Percentiles rank a stretch among this genome's conserved stretches.
These are phyloP conservation scores for Nemurella pictetii DNA, from an alignment of 2,888 invertebrate species.

Conservation along the genomic window DNA sequence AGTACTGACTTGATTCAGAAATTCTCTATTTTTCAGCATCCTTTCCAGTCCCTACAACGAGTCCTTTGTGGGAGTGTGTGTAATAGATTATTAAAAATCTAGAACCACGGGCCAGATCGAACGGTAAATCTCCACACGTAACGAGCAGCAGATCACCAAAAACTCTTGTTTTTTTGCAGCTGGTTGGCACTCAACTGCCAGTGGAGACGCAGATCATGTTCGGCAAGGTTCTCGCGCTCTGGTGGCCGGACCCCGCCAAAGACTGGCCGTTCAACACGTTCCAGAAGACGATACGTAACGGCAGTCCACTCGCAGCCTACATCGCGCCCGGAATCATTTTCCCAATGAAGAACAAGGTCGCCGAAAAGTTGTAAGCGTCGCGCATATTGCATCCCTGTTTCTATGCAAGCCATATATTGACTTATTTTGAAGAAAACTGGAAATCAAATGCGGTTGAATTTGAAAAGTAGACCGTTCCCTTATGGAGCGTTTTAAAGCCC, in stretches of 20 bases:
- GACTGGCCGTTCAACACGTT: constrained; percentile 28
- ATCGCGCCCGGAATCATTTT: constrained; percentile 27
- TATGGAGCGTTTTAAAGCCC: too few species aligned
- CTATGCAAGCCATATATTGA: not conserved
- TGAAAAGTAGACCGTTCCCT: too few species aligned
- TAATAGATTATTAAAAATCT: too few species aligned
- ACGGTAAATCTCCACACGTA: too few species aligned
- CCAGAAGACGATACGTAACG: constrained; percentile 16
- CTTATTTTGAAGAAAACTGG: not conserved
- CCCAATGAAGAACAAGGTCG: not conserved
- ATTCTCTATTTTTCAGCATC: too few species aligned
- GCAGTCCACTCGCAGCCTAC: constrained; percentile 36
- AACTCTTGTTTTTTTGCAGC: constrained; percentile 27
- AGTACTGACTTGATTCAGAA: too few species aligned
- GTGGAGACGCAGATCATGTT: constrained; percentile 19
- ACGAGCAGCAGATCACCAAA: too few species aligned
- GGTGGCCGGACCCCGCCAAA: constrained; percentile 9
- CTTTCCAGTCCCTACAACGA: too few species aligned
- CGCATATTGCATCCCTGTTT: not conserved
- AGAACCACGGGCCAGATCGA: too few species aligned
- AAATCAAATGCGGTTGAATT: not conserved
- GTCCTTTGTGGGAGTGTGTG: too few species aligned
- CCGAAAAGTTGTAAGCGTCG: constrained; percentile 34
- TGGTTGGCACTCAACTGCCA: constrained; percentile 27
- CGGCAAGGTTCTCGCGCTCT: constrained; percentile 10